phyloP scores from a whole-genome alignment of 1,140 invertebrate genomes.

The Lanistes nyassanus region DNA sequence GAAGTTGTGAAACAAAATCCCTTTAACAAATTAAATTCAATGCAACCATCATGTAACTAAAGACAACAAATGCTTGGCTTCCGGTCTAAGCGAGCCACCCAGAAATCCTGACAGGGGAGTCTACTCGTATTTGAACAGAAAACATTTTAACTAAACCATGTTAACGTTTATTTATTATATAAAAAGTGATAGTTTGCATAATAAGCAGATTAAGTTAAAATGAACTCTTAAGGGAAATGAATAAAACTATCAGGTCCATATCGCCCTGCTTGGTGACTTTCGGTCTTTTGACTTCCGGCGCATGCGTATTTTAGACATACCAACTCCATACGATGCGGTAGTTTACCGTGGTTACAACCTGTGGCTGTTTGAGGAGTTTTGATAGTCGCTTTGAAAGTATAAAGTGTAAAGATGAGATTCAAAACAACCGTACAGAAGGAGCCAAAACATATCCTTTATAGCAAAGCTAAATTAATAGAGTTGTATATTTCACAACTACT shows the following conservation, averaged over 20 bases:
- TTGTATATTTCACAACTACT: neutral
- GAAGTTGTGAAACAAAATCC: too few relatives aligned
- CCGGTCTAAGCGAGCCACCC: too few relatives aligned
- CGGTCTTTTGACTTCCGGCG: slow-evolving; percentile 10
- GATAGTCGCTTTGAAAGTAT: neutral
- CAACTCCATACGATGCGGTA: neutral
- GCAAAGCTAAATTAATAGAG: neutral
- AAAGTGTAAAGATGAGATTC: slow-evolving; percentile 75
- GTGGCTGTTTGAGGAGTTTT: neutral
- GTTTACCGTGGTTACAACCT: slow-evolving; percentile 26
- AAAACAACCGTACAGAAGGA: slow-evolving; percentile 81
- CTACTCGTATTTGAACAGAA: too few relatives aligned
- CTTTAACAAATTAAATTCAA: too few relatives aligned
- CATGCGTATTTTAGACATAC: slow-evolving; percentile 15
- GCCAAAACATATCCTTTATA: slow-evolving; percentile 70
- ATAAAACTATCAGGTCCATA: too few relatives aligned
- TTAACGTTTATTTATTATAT: too few relatives aligned
- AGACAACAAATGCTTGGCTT: slow-evolving; percentile 24
- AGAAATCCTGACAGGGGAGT: too few relatives aligned
- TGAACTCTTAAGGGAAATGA: too few relatives aligned
- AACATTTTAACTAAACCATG: too few relatives aligned
- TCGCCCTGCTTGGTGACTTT: too few relatives aligned
- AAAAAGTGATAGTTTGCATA: too few relatives aligned
- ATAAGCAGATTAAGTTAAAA: too few relatives aligned
- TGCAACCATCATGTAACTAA: neutral